phyloP scores from a whole-genome alignment of 2,888 invertebrate genomes.

The Sesamia inferens region DNA sequence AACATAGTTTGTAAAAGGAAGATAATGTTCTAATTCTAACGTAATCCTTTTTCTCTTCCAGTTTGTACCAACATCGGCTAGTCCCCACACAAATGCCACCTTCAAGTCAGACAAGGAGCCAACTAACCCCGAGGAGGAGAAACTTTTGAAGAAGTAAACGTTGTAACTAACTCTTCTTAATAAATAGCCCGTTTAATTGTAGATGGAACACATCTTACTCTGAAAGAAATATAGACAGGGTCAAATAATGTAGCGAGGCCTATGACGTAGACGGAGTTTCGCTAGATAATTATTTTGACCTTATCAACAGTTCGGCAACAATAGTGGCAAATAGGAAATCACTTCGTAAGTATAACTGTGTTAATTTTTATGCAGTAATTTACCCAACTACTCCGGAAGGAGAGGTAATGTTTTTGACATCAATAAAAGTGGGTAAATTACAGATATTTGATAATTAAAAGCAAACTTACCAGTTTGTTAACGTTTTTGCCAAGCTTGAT shows the following conservation, averaged over 20 bases:
- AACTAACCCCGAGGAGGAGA: slow-evolving; percentile 79
- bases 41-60: slow-evolving; percentile 58
- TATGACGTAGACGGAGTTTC: neutral
- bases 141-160: slow-evolving; percentile 79
- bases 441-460: neutral
- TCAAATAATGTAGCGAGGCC: neutral
- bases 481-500: neutral
- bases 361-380: neutral
- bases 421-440: neutral
- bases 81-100: slow-evolving; percentile 76
- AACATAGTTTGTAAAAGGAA: too few relatives aligned
- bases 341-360: neutral
- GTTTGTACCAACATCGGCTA: slow-evolving; percentile 77
- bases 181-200: neutral
- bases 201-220: neutral
- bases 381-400: neutral
- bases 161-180: slow-evolving; percentile 25
- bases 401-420: neutral
- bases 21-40: neutral
- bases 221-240: neutral
- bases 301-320: neutral
- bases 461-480: neutral
- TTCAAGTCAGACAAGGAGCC: slow-evolving; percentile 72
- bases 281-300: neutral
- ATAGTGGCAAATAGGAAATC: neutral